phyloP scores from a whole-genome alignment of 2,888 invertebrate species.

The Agriopis aurantiaria region DNA sequence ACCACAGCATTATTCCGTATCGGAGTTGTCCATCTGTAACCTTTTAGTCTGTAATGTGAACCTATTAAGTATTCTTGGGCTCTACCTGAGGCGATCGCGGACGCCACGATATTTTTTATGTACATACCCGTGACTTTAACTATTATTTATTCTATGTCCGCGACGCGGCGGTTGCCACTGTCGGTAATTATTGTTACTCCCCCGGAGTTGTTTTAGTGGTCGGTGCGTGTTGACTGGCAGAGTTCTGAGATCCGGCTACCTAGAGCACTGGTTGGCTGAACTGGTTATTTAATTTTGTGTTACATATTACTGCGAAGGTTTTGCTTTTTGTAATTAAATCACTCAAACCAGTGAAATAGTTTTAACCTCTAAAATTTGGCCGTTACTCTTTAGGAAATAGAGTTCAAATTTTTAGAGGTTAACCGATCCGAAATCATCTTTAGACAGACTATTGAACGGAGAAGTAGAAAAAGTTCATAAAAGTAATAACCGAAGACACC shows the following conservation, averaged over 20 bases:
- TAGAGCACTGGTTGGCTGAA: background rate
- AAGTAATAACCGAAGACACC: constrained; percentile 28
- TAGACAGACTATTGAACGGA: constrained; percentile 15
- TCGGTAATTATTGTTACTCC: constrained; percentile 12
- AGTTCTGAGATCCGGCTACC: background rate
- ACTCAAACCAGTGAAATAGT: background rate
- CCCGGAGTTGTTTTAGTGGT: background rate
- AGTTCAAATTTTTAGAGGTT: too few relatives aligned
- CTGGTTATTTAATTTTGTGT: constrained; percentile 4
- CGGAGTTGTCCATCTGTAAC: constrained; percentile 5
- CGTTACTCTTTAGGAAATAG: too few relatives aligned
- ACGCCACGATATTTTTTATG: constrained; percentile 24
- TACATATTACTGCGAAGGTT: background rate
- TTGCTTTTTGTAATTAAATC: background rate
- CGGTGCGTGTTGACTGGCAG: background rate
- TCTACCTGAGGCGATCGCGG: constrained; percentile 31
- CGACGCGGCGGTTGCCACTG: constrained; percentile 30
- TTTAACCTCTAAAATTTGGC: too few relatives aligned
- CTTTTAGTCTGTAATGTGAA: background rate
- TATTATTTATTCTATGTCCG: constrained; percentile 1
- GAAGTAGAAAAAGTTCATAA: constrained; percentile 19
- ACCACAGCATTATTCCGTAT: background rate
- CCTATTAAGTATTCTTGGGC: constrained; percentile 24
- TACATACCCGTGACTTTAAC: constrained; percentile 3
- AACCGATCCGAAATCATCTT: too few relatives aligned